Evolutionary conservation across 1,140 invertebrate genomes (phyloP).

Genomic region (Lepeophtheirus salmonis): DNA sequence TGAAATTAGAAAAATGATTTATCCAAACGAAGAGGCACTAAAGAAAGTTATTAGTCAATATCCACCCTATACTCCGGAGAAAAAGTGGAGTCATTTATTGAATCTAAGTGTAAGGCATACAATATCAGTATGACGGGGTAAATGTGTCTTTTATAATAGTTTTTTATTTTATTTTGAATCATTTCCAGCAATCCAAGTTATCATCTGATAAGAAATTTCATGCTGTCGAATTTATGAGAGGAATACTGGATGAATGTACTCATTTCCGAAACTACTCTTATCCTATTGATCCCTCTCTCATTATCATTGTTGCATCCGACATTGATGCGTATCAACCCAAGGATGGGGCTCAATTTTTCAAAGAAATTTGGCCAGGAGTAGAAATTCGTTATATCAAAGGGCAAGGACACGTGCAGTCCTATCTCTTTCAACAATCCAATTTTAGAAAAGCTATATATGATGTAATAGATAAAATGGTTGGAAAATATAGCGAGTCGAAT

Average conservation of each 20-base stretch:
- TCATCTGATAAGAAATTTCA: no score
- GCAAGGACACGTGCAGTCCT: constrained; percentile 74
- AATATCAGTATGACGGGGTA: no score
- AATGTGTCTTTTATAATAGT: no score
- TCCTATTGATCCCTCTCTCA: constrained; percentile 57
- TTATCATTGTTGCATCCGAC: constrained; percentile 63
- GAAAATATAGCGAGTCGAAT: background rate
- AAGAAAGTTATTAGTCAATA: background rate
- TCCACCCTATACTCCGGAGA: constrained; percentile 18
- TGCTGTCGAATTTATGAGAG: constrained; percentile 80
- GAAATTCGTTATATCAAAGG: constrained; percentile 59
- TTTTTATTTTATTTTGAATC: no score
- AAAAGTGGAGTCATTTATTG: constrained; percentile 3
- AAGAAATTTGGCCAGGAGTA: constrained; percentile 76
- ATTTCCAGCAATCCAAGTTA: no score
- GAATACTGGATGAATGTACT: constrained; percentile 96
- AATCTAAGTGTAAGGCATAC: constrained; percentile 6
- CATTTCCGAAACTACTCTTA: constrained; percentile 78
- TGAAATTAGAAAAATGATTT: constrained; percentile 55
- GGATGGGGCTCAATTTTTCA: constrained; percentile 52
- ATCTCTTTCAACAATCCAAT: constrained; percentile 59
- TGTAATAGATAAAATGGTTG: constrained; percentile 7
- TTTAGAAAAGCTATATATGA: constrained; percentile 46
- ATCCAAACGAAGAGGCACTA: background rate
- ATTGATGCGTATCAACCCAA: constrained; percentile 62